Conservation (phyloP, 2,113 vertebrate genomes). For the Scomber japonicus region DNA sequence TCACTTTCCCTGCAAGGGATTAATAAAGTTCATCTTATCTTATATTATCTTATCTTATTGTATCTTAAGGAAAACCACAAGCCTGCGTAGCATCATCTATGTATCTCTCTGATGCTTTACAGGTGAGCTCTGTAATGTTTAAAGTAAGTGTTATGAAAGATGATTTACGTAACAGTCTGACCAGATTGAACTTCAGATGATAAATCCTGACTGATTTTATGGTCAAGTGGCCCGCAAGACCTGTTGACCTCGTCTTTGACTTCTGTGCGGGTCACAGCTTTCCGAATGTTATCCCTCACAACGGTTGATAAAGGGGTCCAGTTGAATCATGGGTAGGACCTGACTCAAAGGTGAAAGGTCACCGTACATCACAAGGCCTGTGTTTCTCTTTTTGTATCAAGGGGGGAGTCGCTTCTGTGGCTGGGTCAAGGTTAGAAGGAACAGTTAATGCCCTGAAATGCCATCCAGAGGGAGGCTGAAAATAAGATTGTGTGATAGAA, state of each 20-base stretch:
- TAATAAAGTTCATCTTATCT: slow-evolving; percentile 19
- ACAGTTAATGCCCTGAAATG: slow-evolving; percentile 29
- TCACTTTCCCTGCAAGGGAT: neutral
- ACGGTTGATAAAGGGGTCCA: slow-evolving; percentile 32
- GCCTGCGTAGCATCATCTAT: neutral
- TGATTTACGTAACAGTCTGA: slow-evolving; percentile 37
- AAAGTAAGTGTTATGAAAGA: slow-evolving; percentile 25
- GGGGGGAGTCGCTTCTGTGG: slow-evolving; percentile 16
- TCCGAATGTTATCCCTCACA: slow-evolving; percentile 38
- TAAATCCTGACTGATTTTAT: slow-evolving; percentile 61
- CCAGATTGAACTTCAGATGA: slow-evolving; percentile 10
- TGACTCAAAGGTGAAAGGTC: slow-evolving; percentile 64
- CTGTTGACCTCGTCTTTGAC: slow-evolving; percentile 44
- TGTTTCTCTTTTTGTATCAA: slow-evolving; percentile 34
- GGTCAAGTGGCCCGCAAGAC: slow-evolving; percentile 51
- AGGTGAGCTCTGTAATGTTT: slow-evolving; percentile 42
- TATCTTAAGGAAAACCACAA: slow-evolving; percentile 3
- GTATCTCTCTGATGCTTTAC: neutral
- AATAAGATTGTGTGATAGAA: neutral
- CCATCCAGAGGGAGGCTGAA: slow-evolving; percentile 2
- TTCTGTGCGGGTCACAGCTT: slow-evolving; percentile 20
- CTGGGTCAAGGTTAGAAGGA: slow-evolving; percentile 47
- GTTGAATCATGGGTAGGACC: slow-evolving; percentile 55
- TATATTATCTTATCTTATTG: neutral
- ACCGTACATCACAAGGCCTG: slow-evolving; percentile 60